These are phyloP conservation scores for Parnassius orleans DNA, from an alignment of 2,888 invertebrate genomes.

Conservation along the genomic window DNA sequence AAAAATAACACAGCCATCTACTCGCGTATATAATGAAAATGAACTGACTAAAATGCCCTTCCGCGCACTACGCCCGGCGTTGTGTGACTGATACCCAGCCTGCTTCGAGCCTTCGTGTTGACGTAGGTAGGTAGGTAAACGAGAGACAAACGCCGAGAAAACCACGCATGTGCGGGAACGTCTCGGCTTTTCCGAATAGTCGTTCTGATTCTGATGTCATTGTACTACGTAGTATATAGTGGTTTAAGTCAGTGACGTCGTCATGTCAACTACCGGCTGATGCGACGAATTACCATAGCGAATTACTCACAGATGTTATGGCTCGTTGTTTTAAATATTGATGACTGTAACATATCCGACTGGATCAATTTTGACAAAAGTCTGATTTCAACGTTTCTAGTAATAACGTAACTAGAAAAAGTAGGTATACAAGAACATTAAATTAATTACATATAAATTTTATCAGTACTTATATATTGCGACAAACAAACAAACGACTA, in stretches of 20 bases:
- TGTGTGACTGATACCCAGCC: slow-evolving; percentile 46
- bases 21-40: slow-evolving; percentile 7
- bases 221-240: slow-evolving; percentile 37
- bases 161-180: slow-evolving; percentile 68
- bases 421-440: too few relatives aligned
- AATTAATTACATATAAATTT: too few relatives aligned
- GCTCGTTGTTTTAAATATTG: too few relatives aligned
- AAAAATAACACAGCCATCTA: slow-evolving; percentile 6
- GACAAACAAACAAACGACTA: too few relatives aligned
- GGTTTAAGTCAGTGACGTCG: slow-evolving; percentile 20
- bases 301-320: not conserved
- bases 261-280: not conserved
- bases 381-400: too few relatives aligned
- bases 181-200: slow-evolving; percentile 60
- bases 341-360: too few relatives aligned
- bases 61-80: slow-evolving; percentile 59
- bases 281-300: slow-evolving; percentile 1
- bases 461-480: too few relatives aligned
- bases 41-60: slow-evolving; percentile 37
- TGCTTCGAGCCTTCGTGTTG: slow-evolving; percentile 33
- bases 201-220: slow-evolving; percentile 49
- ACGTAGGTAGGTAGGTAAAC: slow-evolving; percentile 40
- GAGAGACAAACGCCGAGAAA: slow-evolving; percentile 52
- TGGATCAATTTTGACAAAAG: too few relatives aligned
- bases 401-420: too few relatives aligned